Base-by-base conservation (phyloP, 2,113 vertebrate species). In the Saimiri boliviensis region DNA sequence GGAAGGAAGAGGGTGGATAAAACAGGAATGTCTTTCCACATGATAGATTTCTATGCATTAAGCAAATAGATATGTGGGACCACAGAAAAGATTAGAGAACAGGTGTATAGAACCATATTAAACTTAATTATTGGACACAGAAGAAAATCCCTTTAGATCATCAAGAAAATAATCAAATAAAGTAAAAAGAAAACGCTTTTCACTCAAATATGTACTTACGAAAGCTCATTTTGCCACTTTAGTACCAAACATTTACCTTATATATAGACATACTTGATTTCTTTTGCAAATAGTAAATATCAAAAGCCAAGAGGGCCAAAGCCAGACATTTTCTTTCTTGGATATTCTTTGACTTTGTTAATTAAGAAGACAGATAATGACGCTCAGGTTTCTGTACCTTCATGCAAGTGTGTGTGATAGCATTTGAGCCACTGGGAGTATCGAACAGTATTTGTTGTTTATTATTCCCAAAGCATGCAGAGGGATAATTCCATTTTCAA, bases 261-360 rank as follows among this genome's bases (percentile, higher is more conserved):
- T 88, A 97, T 96, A 97, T 97, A 97, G 82, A 97, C 95, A 94
- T 97, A 98, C 96, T 97, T 94, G 96, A 98, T 98, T 98, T 98
- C 92, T 95, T 94, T 95, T n/a, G 40, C 90, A 97, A 97, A 97
- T 97, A 97, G 96, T 96, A 98, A 98, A 98, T 96, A 98, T 84
- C 97, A 97, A 95, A 97, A 96, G 93, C 86, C 94, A 83, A 3
- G 2, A 88, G 96, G 95, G 95, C 97, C 95, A 97, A 95, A 86
- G 71, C 84, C 85, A 95, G 96, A 74, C 88, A 90, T 87, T 90
- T 92, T 85, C 47, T 91, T 93, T 93, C 92, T 93, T 94, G 32
- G 85, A 83, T 94, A 86, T 96, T 95, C 81, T 96, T 92, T 93
- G 92, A 90, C 93, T 96, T 95, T 95, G 81, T 92, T 97, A 97